Conservation (phyloP, 2,888 invertebrate species). For the Cerceris rybyensis region DNA sequence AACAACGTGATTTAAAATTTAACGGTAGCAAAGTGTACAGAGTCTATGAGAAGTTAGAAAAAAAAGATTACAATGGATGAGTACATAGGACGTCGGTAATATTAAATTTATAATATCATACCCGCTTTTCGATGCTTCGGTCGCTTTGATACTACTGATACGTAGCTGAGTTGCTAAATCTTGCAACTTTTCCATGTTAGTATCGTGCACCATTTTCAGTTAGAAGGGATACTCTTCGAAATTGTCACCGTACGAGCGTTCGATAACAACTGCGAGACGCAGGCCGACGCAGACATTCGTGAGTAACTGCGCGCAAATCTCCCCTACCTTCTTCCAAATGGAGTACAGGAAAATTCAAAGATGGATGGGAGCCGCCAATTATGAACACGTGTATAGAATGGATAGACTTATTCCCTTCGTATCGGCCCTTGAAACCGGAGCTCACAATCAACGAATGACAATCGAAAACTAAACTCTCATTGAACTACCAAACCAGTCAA, state of each 20-base stretch:
- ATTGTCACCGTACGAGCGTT: slow-evolving; percentile 51
- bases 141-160: slow-evolving; percentile 85
- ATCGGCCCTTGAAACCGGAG: too few species aligned
- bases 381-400: too few species aligned
- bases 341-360: not conserved
- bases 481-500: too few species aligned
- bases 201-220: slow-evolving; percentile 70
- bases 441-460: too few species aligned
- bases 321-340: slow-evolving; percentile 40
- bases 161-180: slow-evolving; percentile 87
- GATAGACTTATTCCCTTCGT: too few species aligned
- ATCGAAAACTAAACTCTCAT: too few species aligned
- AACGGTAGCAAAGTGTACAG: not conserved
- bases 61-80: not conserved
- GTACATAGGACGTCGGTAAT: not conserved
- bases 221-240: not conserved
- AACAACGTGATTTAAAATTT: not conserved
- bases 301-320: slow-evolving; percentile 58
- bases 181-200: slow-evolving; percentile 79
- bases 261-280: slow-evolving; percentile 68
- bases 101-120: slow-evolving; percentile 68
- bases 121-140: slow-evolving; percentile 87
- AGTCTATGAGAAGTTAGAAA: not conserved
- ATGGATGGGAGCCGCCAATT: not conserved
- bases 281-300: slow-evolving; percentile 40